A percentile compares a stretch with the other conserved stretches of the same genome.
Evolutionary conservation across 1,140 invertebrate species (phyloP).

Genomic region (Lycorma delicatula): DNA sequence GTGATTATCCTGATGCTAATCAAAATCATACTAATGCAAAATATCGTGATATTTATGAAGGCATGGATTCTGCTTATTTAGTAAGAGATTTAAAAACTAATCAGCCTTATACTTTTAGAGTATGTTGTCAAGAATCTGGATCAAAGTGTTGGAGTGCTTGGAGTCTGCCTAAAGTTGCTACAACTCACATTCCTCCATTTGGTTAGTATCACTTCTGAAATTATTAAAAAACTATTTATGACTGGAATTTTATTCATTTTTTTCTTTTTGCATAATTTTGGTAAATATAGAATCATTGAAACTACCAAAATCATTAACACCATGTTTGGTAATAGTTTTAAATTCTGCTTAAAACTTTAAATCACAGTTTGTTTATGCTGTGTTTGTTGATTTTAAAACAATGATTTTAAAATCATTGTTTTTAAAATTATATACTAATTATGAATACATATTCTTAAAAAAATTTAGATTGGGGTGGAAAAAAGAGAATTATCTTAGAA

Average conservation of each 20-base stretch:
- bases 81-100: slow-evolving; percentile 20
- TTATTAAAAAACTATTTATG: neutral
- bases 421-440: neutral
- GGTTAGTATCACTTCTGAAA: slow-evolving; percentile 12
- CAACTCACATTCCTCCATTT: slow-evolving; percentile 17
- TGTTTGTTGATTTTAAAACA: neutral
- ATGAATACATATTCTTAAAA: neutral
- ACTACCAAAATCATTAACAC: neutral
- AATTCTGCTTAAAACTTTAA: neutral
- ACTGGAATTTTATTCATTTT: neutral
- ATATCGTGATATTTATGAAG: slow-evolving; percentile 23
- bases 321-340: neutral
- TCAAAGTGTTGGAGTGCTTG: slow-evolving; percentile 22
- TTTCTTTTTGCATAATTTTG: neutral
- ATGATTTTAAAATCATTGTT: neutral
- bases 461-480: neutral
- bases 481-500: neutral
- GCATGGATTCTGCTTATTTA: slow-evolving; percentile 17
- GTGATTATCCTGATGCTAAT: slow-evolving; percentile 9
- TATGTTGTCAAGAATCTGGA: slow-evolving; percentile 19
- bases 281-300: neutral
- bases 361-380: neutral
- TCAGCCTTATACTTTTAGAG: slow-evolving; percentile 23
- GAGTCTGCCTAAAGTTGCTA: slow-evolving; percentile 23
- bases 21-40: neutral